Conservation (phyloP, 2,113 vertebrate species). For the Daboia siamensis region DNA sequence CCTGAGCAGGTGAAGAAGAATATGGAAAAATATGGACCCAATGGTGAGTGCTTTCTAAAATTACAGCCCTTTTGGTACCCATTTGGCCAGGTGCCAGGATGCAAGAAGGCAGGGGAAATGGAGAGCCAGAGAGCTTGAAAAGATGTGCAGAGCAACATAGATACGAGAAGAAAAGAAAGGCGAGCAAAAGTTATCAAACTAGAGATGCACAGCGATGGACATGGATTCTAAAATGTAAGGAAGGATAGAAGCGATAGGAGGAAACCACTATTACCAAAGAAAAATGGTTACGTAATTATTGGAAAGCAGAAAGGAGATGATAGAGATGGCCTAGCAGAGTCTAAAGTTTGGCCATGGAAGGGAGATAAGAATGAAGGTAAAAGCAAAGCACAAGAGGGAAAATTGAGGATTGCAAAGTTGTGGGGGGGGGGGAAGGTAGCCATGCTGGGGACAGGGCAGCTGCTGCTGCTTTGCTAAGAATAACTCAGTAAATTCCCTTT, state of each 20-base stretch:
- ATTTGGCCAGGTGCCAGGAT: not conserved
- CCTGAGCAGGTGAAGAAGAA: constrained; percentile 86
- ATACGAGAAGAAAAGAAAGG: not conserved
- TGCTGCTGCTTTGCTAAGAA: constrained; percentile 43
- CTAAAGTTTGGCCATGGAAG: not conserved
- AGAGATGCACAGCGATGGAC: constrained; percentile 55
- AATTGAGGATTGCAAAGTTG: not conserved
- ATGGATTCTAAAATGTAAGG: not conserved
- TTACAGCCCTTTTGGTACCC: not conserved
- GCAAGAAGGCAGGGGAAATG: not conserved
- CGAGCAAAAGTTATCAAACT: not conserved
- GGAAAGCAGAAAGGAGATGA: not conserved
- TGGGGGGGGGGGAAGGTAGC: not conserved
- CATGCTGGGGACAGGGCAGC: constrained; percentile 29
- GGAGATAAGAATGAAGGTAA: not conserved
- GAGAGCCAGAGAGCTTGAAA: not conserved
- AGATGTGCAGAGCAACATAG: not conserved
- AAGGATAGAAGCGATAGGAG: not conserved
- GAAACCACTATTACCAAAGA: not conserved
- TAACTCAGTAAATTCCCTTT: constrained; percentile 37
- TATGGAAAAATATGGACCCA: constrained; percentile 82
- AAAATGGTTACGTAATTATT: not conserved
- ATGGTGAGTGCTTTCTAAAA: constrained; percentile 74
- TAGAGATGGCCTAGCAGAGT: not conserved
- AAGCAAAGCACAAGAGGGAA: constrained; percentile 3